Percentiles rank a stretch among this genome's conserved stretches.
These are phyloP conservation scores for Aleiodes leptofemur DNA, from an alignment of 2,888 invertebrate species.

Conservation along the genomic window DNA sequence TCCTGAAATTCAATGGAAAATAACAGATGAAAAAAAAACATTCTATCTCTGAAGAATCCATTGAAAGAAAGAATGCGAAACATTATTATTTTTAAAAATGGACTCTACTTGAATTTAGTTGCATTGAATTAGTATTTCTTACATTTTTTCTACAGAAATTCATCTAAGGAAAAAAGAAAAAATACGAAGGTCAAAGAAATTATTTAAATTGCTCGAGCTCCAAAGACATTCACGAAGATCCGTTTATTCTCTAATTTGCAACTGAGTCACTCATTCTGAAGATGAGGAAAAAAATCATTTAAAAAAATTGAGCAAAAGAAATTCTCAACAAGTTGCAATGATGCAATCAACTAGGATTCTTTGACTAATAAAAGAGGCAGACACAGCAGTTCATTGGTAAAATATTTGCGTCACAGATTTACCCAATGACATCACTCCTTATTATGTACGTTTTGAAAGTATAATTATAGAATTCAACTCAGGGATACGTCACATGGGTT, in stretches of 20 bases:
- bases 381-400: too few relatives aligned
- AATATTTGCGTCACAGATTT: constrained; percentile 16
- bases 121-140: too few relatives aligned
- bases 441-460: background rate
- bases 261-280: background rate
- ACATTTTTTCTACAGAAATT: too few relatives aligned
- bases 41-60: too few relatives aligned
- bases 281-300: background rate
- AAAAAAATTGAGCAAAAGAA: constrained; percentile 1
- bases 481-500: constrained; percentile 1
- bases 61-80: too few relatives aligned
- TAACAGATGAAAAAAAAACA: too few relatives aligned
- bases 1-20: too few relatives aligned
- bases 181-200: too few relatives aligned
- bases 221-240: background rate
- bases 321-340: background rate
- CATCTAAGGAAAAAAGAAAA: background rate
- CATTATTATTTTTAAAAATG: too few relatives aligned
- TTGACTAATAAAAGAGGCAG: background rate
- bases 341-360: constrained; percentile 1
- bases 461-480: constrained; percentile 19
- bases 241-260: background rate
- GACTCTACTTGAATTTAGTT: too few relatives aligned
- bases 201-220: too few relatives aligned
- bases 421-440: constrained; percentile 22